Evolutionary conservation across 1,140 invertebrate species (phyloP), one percentile per base, ranked within the genome.

Genomic region (Paralvinella palmiformis): DNA sequence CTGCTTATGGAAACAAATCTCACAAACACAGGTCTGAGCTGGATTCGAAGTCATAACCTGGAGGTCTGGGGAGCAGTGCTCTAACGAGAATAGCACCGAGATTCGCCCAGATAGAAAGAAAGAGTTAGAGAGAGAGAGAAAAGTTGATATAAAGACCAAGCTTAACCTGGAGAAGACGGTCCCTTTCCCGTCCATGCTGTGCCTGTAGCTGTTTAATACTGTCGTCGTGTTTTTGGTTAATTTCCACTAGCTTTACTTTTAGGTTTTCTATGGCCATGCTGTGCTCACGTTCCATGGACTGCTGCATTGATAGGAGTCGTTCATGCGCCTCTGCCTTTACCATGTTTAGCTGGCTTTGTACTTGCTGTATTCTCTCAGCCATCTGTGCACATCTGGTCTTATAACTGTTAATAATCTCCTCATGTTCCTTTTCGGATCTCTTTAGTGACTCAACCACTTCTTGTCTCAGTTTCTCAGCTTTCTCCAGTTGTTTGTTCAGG

Each of bases 221-320:
- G 1, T 53, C 61, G 35, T 37, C 59, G 53, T 72, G 66, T 17
- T 55, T 52, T 27, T 70, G 65, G n/a, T 63, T 41, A 59, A 68
- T 59, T 33, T 71, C 69, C 27, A 67, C 58, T 63, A 72, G 68
- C 37, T 72, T 71, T n/a, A 58, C 57, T 33, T 68, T 73, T 65
- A 73, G 68, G 5, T 64, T 67, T 36, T 70, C 67, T 63, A 72
- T 68, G 22, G 68, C 65, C 15, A 61, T 48, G 32, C 35, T 48
- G 31, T 66, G 69, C 48, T 70, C 68, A 29, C 37, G 52, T 31
- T 67, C 55, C 63, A 71, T n/a, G 5, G 33, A 20, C 63, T 56
- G 35, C 1, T 33, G 33, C 22, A 32, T 31, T 22, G 35, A 33
- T 6, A 24, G 35, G 36, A 64, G 36, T 48, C 29, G 20, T 44